These are phyloP conservation scores for Drosophila insularis DNA, from an alignment of 1,140 invertebrate species.

Conservation along the genomic window DNA sequence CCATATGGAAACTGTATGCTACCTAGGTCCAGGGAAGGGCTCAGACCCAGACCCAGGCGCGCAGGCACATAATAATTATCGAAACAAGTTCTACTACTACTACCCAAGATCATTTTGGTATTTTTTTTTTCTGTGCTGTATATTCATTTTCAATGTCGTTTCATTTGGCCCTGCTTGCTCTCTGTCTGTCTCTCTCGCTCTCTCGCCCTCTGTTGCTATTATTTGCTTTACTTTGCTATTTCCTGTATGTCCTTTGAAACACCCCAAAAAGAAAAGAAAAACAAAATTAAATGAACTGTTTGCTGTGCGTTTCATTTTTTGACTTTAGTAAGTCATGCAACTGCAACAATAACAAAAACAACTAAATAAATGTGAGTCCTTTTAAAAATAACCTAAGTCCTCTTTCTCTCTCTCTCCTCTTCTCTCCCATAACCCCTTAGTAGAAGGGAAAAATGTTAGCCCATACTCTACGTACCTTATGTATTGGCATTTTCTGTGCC, in stretches of 20 bases:
- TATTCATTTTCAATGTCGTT: conserved; percentile 2
- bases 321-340: background rate
- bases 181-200: background rate
- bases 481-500: background rate
- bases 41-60: background rate
- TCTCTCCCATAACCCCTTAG: background rate
- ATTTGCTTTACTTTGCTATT: background rate
- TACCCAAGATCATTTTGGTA: background rate
- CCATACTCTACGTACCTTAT: background rate
- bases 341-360: background rate
- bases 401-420: background rate
- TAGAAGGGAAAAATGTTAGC: background rate
- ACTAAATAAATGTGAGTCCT: background rate
- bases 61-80: background rate
- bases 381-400: background rate
- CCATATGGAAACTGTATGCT: conserved; percentile 2
- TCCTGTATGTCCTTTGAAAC: background rate
- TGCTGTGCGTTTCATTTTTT: background rate
- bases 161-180: background rate
- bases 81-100: conserved; percentile 3
- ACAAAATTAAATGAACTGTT: background rate
- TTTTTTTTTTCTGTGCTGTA: background rate
- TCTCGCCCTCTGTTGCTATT: background rate
- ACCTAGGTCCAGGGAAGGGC: background rate
- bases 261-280: background rate